Evolutionary conservation across 2,797 vertebrate species (phyloP).

Genomic region (Myotis pilosus): DNA sequence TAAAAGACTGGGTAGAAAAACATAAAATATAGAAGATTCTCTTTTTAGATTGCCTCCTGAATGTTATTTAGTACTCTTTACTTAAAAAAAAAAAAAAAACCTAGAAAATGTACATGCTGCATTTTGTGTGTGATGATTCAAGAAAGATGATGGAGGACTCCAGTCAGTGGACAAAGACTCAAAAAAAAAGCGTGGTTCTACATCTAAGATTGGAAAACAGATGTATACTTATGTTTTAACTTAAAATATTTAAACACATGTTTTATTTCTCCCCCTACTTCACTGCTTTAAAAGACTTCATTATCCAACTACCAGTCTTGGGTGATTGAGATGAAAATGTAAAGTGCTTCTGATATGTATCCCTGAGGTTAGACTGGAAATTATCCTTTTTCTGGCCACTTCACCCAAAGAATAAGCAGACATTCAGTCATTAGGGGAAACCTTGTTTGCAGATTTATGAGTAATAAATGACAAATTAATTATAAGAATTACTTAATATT

Average conservation of each 20-base stretch:
- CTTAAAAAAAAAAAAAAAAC: background rate
- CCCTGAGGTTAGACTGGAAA: background rate
- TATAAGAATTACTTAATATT: background rate
- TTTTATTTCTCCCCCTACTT: background rate
- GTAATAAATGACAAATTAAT: background rate
- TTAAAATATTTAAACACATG: conserved; percentile 9
- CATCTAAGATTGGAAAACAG: background rate
- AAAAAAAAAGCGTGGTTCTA: background rate
- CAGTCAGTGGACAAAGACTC: background rate
- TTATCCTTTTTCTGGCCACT: background rate
- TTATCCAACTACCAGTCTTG: background rate
- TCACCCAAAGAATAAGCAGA: background rate
- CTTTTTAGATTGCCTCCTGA: background rate
- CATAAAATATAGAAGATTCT: background rate
- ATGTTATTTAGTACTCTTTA: background rate
- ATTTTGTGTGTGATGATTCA: background rate
- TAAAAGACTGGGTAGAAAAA: background rate
- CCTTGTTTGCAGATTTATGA: background rate
- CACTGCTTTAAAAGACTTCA: background rate
- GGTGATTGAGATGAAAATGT: background rate
- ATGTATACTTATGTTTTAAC: background rate
- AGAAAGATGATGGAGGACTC: background rate
- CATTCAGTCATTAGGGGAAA: background rate
- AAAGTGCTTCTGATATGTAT: background rate
- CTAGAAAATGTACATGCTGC: background rate